Evolutionary conservation across 1,140 invertebrate genomes (phyloP), one percentile per base, ranked within the genome.

Genomic region (Drosophila tropicalis): DNA sequence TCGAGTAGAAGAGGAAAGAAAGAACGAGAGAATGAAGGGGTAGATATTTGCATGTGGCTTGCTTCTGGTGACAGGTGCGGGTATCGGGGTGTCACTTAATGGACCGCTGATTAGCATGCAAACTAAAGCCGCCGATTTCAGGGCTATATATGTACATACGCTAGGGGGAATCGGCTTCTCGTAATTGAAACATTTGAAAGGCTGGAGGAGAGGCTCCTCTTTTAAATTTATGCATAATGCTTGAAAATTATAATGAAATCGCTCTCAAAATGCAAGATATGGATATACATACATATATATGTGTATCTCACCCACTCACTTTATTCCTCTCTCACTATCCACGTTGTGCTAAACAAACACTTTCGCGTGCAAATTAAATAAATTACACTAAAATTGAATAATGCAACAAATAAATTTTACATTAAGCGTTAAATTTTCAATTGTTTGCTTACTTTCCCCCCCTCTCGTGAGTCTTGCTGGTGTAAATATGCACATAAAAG

Each of bases 41-140:
- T 44, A 58, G 25, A 69, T 54, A 70, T 79, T 83, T 79, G 58
- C 80, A 76, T 70, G 72, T 61, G 25, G 19, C 15, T 15, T 40
- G 39, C 67, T 58, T 64, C 40, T 61, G 60, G 74, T 74, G 81
- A 76, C 81, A 85, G 74, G 81, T 85, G 78, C 51, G 34, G 67
- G 54, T 34, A 56, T 62, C 66, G 69, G 78, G 67, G 69, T 70
- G 64, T 71, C 79, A 82, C 61, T 81, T 86, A 86, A 82, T 79
- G 55, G 71, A 61, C 68, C 79, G 57, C 83, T 86, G 82, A 85
- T 85, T 86, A 85, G 82, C 82, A 85, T 81, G 64, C 66, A 55
- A 83, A 72, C 36, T 51, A 47, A 47, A 61, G 25, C 15, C 34
- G 17, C 13, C 34, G 32, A 29, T 67, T 19, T 5, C 44, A 44